A percentile compares a stretch with the other conserved stretches of the same genome.
Conservation (phyloP, 2,797 vertebrate species). For the Pantherophis alleghaniensis region DNA sequence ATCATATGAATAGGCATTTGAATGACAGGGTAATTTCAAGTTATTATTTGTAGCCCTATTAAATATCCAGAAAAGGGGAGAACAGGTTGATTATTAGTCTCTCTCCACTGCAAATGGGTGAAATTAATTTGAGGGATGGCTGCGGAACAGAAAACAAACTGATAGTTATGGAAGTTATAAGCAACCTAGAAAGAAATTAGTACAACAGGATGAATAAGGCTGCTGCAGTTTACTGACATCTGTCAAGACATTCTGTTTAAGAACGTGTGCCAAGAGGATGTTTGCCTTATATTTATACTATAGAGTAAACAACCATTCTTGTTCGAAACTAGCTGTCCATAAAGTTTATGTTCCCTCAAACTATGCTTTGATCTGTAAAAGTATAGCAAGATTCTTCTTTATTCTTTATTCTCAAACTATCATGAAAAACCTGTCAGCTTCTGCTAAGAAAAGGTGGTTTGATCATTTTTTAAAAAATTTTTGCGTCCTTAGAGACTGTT, state of each 20-base stretch:
- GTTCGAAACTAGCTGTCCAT: not conserved
- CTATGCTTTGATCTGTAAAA: not conserved
- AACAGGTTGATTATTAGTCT: slow-evolving; percentile 41
- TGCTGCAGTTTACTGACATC: not conserved
- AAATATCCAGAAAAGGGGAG: slow-evolving; percentile 36
- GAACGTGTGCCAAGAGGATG: not conserved
- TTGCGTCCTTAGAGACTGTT: not conserved
- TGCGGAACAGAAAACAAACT: slow-evolving; percentile 40
- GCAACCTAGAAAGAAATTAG: not conserved
- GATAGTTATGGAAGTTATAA: not conserved
- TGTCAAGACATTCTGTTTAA: not conserved
- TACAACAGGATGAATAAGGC: not conserved
- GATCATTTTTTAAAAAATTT: not conserved
- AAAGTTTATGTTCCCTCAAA: not conserved
- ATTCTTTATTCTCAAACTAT: not conserved
- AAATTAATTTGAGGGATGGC: slow-evolving; percentile 46
- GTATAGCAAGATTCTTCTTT: not conserved
- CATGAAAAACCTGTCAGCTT: not conserved
- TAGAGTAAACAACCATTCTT: not conserved
- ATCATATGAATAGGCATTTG: slow-evolving; percentile 10
- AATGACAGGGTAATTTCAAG: slow-evolving; percentile 39
- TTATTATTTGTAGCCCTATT: slow-evolving; percentile 43
- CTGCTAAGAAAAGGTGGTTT: not conserved
- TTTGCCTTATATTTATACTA: not conserved
- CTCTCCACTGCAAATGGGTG: slow-evolving; percentile 37